phyloP scores from a whole-genome alignment of 1,140 invertebrate species.

The Pseudomyrmex flavicornis region DNA sequence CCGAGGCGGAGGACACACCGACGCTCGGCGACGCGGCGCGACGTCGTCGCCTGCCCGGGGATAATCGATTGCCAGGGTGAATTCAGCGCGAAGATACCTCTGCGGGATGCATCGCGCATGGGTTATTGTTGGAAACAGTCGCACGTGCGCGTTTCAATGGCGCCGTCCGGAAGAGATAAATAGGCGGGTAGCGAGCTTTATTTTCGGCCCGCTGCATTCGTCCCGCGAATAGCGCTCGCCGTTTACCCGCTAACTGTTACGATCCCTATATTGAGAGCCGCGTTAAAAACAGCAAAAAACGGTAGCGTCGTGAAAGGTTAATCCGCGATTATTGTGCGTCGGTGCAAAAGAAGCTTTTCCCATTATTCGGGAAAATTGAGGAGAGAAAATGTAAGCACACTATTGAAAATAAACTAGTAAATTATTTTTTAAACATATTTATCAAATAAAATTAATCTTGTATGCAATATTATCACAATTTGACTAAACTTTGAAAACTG shows the following conservation, averaged over 20 bases:
- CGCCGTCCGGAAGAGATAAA: constrained; percentile 58
- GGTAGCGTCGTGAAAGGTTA: background rate
- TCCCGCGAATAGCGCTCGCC: constrained; percentile 28
- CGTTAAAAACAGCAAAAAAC: constrained; percentile 34
- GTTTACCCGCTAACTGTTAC: constrained; percentile 18
- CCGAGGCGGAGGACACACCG: background rate
- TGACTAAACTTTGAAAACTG: too few species aligned
- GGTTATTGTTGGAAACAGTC: constrained; percentile 66
- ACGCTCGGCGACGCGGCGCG: constrained; percentile 50
- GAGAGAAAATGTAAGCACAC: too few species aligned
- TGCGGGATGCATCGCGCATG: constrained; percentile 55
- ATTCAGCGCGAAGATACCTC: constrained; percentile 61
- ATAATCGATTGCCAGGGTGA: constrained; percentile 68
- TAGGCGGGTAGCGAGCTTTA: constrained; percentile 64
- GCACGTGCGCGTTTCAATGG: constrained; percentile 68
- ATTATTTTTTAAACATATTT: too few species aligned
- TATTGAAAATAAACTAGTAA: too few species aligned
- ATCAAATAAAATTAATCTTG: too few species aligned
- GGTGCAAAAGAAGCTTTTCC: background rate
- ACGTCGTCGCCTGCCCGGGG: constrained; percentile 57
- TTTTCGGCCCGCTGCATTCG: constrained; percentile 51
- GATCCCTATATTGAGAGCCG: constrained; percentile 24
- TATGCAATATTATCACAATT: too few species aligned
- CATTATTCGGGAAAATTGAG: constrained; percentile 6
- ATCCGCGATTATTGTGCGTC: constrained; percentile 3